These are phyloP conservation scores for Oreotrochilus melanogaster DNA, from an alignment of 2,113 vertebrate genomes.

Conservation along the genomic window DNA sequence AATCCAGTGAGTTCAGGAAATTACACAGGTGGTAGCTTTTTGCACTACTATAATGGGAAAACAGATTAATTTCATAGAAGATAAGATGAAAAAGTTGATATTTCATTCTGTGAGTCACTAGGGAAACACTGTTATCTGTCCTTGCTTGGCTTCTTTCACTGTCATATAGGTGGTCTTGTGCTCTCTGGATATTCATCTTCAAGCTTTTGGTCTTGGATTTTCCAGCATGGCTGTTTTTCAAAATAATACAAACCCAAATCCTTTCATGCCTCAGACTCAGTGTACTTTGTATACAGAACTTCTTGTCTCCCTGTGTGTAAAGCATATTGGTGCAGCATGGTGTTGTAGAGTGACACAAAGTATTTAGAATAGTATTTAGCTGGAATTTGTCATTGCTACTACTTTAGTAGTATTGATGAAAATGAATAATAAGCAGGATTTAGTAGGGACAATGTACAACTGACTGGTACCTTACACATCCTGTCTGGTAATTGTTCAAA, in stretches of 20 bases:
- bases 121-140: neutral
- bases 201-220: neutral
- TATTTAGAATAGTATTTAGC: neutral
- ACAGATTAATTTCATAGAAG: constrained; percentile 46
- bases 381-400: neutral
- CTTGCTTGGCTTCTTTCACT: neutral
- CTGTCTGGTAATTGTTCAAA: neutral
- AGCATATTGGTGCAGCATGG: neutral
- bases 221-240: neutral
- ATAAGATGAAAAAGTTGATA: constrained; percentile 4
- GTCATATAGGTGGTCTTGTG: neutral
- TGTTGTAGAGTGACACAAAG: neutral
- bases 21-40: constrained; percentile 36
- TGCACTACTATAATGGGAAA: constrained; percentile 32
- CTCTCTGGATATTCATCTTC: neutral
- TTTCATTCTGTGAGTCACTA: neutral
- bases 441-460: neutral
- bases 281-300: neutral
- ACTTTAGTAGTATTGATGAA: neutral
- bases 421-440: neutral
- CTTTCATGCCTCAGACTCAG: neutral
- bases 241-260: neutral
- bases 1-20: constrained; percentile 31
- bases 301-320: neutral
- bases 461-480: fast-evolving